Evolutionary conservation across 2,113 vertebrate species (phyloP), one percentile per base, ranked within the genome.

Genomic region (Osmerus mordax): DNA sequence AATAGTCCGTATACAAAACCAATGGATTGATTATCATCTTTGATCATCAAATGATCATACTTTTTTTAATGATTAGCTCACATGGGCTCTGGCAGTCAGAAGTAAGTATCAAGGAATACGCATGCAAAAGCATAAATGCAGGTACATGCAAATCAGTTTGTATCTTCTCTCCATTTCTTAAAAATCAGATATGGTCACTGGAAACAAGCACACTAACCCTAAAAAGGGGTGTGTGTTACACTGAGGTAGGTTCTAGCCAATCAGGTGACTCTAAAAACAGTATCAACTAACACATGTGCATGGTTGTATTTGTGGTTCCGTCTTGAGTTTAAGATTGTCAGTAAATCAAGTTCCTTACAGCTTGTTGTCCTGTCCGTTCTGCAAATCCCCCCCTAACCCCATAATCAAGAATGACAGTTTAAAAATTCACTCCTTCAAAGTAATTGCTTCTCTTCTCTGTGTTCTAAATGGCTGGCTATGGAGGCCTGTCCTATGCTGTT

Each of bases 161-260:
- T 74, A 13, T 76, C 84, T 79, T 88, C 75, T 47, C 82, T 19
- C 93, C 80, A 92, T 89, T 90, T 81, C 67, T 91, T 90, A 87
- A 80, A 93, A 94, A 88, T 92, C 93, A 92, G 90, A 87, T 72
- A 84, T 87, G 62, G 84, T 71, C 76, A 82, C 80, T 79, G 92
- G 87, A 76, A 80, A 88, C 86, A 89, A 78, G 70, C 91, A 78
- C 89, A 83, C 66, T 89, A 92, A 92, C 86, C 83, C 90, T 85
- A 90, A 70, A 72, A 73, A 90, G 81, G 79, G 28, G 86, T 95
- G 94, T 93, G 88, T 83, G 78, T 59, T 91, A 85, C 92, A 94
- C 83, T 95, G 82, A 95, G 93, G 94, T 95, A 94, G 25, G 94
- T 94, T 32, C 15, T 25, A 62, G 60, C 21, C 25, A 14, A 56